A percentile compares a stretch with the other conserved stretches of the same genome.
phyloP scores from a whole-genome alignment of 2,888 invertebrate species.

The Cyclophora albipunctata region DNA sequence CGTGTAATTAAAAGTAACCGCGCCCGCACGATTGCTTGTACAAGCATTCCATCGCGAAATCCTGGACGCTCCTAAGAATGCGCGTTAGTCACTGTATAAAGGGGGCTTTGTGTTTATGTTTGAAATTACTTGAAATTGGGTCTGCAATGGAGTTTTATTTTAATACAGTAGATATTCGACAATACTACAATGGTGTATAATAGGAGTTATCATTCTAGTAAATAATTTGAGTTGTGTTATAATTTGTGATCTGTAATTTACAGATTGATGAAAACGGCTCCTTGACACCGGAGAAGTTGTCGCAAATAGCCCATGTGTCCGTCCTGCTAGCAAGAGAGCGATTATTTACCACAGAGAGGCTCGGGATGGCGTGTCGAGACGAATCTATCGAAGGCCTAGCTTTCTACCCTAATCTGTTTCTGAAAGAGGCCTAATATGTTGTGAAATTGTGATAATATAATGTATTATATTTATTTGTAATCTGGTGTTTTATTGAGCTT shows the following conservation, averaged over 20 bases:
- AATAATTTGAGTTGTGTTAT: too few species aligned
- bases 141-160: too few species aligned
- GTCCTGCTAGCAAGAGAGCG: constrained; percentile 93
- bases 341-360: constrained; percentile 88
- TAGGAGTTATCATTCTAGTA: too few species aligned
- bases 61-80: too few species aligned
- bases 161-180: too few species aligned
- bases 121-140: too few species aligned
- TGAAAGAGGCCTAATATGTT: constrained; percentile 52
- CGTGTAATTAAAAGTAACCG: not conserved
- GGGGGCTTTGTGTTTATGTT: too few species aligned
- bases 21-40: not conserved
- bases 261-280: constrained; percentile 81
- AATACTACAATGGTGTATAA: too few species aligned
- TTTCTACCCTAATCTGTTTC: constrained; percentile 94
- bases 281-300: constrained; percentile 90
- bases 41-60: too few species aligned
- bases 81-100: too few species aligned
- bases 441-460: constrained; percentile 7
- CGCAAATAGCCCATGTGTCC: constrained; percentile 88
- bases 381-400: constrained; percentile 95
- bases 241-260: constrained; percentile 10
- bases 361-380: constrained; percentile 93
- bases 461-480: constrained; percentile 5
- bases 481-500: not conserved